Evolutionary conservation across 1,140 invertebrate genomes (phyloP).

Genomic region (Dendrolimus punctatus): DNA sequence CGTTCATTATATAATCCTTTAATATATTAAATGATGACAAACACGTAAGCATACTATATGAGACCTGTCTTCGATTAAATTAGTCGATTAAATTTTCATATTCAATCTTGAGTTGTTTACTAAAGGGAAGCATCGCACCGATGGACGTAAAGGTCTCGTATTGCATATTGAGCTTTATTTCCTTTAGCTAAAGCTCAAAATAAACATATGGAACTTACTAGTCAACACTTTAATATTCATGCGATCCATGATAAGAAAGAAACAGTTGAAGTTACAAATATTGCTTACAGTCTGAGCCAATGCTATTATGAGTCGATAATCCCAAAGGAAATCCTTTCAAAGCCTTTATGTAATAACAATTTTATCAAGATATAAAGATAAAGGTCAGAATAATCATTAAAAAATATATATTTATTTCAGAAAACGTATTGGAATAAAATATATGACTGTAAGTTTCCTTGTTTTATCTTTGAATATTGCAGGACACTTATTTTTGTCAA

Average conservation of each 20-base stretch:
- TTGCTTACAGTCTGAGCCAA: constrained; percentile 10
- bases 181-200: constrained; percentile 11
- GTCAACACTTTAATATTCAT: constrained; percentile 28
- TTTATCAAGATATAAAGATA: no score
- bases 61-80: constrained; percentile 62
- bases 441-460: no score
- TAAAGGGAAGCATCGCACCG: constrained; percentile 40
- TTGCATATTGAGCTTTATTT: constrained; percentile 17
- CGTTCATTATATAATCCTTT: no score
- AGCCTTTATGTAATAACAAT: no score
- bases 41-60: not conserved
- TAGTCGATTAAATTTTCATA: constrained; percentile 79
- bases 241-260: constrained; percentile 32
- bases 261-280: constrained; percentile 25
- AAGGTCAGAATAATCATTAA: no score
- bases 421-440: no score
- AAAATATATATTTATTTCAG: no score
- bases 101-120: constrained; percentile 77
- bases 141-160: constrained; percentile 9
- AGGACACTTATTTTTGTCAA: no score
- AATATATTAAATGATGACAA: not conserved
- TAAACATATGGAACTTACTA: constrained; percentile 3
- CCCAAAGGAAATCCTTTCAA: not conserved
- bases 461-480: no score
- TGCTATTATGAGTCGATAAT: not conserved